Evolutionary conservation across 2,797 vertebrate species (phyloP), one percentile per base, ranked within the genome.

Genomic region (Sciurus carolinensis): DNA sequence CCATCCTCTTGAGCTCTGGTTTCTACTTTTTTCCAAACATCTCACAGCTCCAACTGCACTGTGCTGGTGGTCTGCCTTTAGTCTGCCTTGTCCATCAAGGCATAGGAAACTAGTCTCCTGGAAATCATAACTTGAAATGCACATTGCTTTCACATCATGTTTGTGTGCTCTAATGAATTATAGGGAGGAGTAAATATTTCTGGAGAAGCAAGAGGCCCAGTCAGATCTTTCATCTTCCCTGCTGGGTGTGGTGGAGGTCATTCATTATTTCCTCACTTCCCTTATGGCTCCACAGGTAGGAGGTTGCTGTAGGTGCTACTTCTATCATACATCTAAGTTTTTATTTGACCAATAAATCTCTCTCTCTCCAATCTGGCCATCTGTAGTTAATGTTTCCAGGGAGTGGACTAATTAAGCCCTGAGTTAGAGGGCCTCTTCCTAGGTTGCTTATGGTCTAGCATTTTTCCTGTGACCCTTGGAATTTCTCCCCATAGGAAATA

Each of bases 81-180:
- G 18, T 39, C 59, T 62, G 59, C 59, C 3, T 62, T 26, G 91
- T 76, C 94, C 89, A 92, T 90, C 62, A 91, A 72, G 66, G 93
- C 26, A 82, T 64, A 97, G 79, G 89, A 66, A 57, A 77, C 67
- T 73, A 75, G 91, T n/a, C 36, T 79, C 90, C 93, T 95, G 81
- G 87, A 97, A 96, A 96, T 87, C 86, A 33, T 92, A 95, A 95
- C 28, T 57, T 85, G 87, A 97, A 96, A 92, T 89, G 69, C 73
- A 84, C 67, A 71, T 90, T 95, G 97, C 82, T 87, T 59, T 97
- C 8, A 13, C 0, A 12, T 81, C 50, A 20, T 42, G 3, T 94
- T 97, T 96, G 85, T 91, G 95, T 59, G 3, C 87, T 72, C 96
- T 97, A 93, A 98, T 98, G 97, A 98, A 97, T 98, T 94, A 95